Evolutionary conservation across 2,797 vertebrate genomes (phyloP), one percentile per base, ranked within the genome.

Genomic region (Pelobates cultripes): DNA sequence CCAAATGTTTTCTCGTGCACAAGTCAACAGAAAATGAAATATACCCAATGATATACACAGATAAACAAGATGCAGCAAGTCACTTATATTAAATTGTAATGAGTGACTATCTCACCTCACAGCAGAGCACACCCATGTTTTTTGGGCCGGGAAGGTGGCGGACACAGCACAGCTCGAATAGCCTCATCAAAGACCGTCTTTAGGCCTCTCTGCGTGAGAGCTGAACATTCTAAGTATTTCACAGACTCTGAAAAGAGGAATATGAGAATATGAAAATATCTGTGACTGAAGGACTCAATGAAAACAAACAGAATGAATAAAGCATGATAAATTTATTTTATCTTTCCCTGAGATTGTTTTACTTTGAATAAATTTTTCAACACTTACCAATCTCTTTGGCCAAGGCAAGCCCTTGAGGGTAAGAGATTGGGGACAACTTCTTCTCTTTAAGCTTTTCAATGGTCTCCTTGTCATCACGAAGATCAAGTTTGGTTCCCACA

Each of bases 361-460:
- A 57, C 14, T 28, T 17, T 17, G 4, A 64, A 15, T 13, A 4
- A 60, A 12, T 60, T 60, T 2, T 64, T 3, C 17, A 28, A 74
- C 7, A 84, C 87, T 7, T 85, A 96, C 92, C 92, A 0, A 94
- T 94, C 85, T 95, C 93, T 79, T 96, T 96, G 40, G 94, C 92
- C 81, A 93, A 89, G 40, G 93, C 94, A 70, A 94, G 91, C 44
- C 92, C 92, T 71, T 95, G 91, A 51, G 94, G 93, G 70, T 95
- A 95, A 0, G 93, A 95, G 88, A 96, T 95, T 0, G 94, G 95
- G 0, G 95, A 86, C 51, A 97, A 87, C 85, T 98, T 97, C 92
- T 97, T 97, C 77, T 98, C 96, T 89, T 97, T 97, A 86, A 98
- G 91, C 89, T 96, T 97, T 90, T 98, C 96, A 0, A 97, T 96